Evolutionary conservation across 2,888 invertebrate species (phyloP).

Genomic region (Ramazzottius varieornatus): DNA sequence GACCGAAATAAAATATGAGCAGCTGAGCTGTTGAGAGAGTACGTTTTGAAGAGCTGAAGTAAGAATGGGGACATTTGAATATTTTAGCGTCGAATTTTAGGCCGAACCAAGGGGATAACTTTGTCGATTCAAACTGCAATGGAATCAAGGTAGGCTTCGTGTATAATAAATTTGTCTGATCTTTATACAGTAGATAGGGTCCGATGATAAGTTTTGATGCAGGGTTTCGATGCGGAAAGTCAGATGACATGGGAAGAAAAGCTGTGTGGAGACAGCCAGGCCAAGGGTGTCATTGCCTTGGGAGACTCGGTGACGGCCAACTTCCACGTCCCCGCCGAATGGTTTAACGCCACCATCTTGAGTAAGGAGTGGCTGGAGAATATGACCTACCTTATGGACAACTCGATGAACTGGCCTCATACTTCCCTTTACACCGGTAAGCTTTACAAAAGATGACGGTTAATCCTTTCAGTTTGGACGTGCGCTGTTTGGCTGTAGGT

Average conservation of each 20-base stretch:
- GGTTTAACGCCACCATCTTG: conserved; percentile 22
- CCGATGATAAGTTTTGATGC: not conserved
- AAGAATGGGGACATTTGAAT: too few species aligned
- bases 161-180: not conserved
- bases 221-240: conserved; percentile 18
- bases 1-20: too few species aligned
- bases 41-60: too few species aligned
- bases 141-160: conserved; percentile 21
- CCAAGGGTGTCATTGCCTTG: conserved; percentile 19
- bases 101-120: conserved; percentile 15
- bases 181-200: not conserved
- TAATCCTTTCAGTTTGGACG: conserved; percentile 5
- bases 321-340: conserved; percentile 27
- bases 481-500: conserved; percentile 12
- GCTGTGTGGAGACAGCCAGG: conserved; percentile 17
- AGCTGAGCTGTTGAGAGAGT: too few species aligned
- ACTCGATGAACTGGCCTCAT: conserved; percentile 30
- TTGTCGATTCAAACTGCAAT: conserved; percentile 22
- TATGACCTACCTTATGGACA: conserved; percentile 22
- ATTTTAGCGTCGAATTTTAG: conserved; percentile 10
- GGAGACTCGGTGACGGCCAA: conserved; percentile 29
- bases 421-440: conserved; percentile 25
- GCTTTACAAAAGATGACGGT: not conserved
- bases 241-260: conserved; percentile 18
- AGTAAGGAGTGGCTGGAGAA: conserved; percentile 20